phyloP scores from a whole-genome alignment of 1,140 invertebrate genomes.

The Bilobella aurantiaca region DNA sequence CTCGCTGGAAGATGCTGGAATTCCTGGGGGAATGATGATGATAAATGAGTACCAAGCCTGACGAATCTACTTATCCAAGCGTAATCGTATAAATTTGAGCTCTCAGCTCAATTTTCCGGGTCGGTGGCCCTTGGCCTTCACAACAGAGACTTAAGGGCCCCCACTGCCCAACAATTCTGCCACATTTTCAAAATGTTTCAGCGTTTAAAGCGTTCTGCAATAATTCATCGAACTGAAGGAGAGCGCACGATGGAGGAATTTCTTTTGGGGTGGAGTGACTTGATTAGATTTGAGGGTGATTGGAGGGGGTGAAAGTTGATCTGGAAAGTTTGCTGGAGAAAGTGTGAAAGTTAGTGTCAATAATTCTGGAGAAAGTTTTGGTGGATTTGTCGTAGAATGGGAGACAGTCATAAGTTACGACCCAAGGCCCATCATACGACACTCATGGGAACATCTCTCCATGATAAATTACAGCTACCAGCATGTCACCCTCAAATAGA shows the following conservation, averaged over 20 bases:
- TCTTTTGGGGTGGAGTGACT: too few species aligned
- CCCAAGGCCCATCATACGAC: slow-evolving; percentile 22
- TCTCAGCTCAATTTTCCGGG: background rate
- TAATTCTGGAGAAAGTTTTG: slow-evolving; percentile 14
- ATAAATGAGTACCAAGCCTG: background rate
- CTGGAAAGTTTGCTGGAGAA: background rate
- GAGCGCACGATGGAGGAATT: too few species aligned
- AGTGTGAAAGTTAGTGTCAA: background rate
- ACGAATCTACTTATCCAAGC: background rate
- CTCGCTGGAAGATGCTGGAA: background rate
- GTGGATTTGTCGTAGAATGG: slow-evolving; percentile 13
- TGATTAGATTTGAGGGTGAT: too few species aligned
- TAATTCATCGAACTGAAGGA: too few species aligned
- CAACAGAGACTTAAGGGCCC: too few species aligned
- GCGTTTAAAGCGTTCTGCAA: too few species aligned
- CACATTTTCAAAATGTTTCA: too few species aligned
- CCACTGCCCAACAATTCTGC: too few species aligned
- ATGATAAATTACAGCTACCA: slow-evolving; percentile 20
- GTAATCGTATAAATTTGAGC: background rate
- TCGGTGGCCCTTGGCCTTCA: too few species aligned
- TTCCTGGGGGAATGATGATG: background rate
- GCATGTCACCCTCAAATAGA: background rate
- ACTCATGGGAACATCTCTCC: slow-evolving; percentile 18
- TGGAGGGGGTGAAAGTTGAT: background rate
- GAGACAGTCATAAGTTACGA: slow-evolving; percentile 23